Base-by-base conservation (phyloP, 2,888 invertebrate species). In the Ceriagrion tenellum region DNA sequence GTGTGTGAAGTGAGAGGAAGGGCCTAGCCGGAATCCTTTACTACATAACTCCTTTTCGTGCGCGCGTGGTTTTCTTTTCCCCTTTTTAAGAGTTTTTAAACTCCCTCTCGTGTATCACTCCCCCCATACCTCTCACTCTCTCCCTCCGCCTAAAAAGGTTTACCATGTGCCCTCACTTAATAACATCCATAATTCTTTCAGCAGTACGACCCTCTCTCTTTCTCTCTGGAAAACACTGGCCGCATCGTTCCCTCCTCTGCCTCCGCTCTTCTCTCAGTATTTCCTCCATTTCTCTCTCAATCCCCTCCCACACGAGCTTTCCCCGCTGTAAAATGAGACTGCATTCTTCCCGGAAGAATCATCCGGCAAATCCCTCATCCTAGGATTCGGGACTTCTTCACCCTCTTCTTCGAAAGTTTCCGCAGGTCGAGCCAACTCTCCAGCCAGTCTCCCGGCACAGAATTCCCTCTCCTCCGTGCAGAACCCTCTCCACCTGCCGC, bases 91-190 rank as follows among this genome's bases (percentile, higher is more conserved):
- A 81, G 20, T 13, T 35, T 81, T 69, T 81, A 81, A 81, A 23
- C 13, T 35, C 81, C 35, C 26, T 16, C 26, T n/a, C n/a, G 10
- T 69, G 69, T 8, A 59, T 8, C n/a, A n/a, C n/a, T n/a, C n/a
- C n/a, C n/a, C n/a, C n/a, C n/a, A n/a, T n/a, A n/a, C n/a, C 81
- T 8, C 35, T 35, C 81, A 3, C 81, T 35, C 35, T 69, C 69
- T 69, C 12, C 26, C 35, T 35, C 81, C 35, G 30, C 81, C 81
- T 13, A 35, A 81, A 81, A 35, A 81, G 81, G 81, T 81, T 81
- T 81, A 81, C 35, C 81, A 26, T 81, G 81, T 81, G 81, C 81
- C 81, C 35, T n/a, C 81, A 35, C 81, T 81, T 81, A 81, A 81
- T 81, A 35, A 35, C 81, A 81, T 35, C 81, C 81, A 81, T 81